Evolutionary conservation across 2,888 invertebrate genomes (phyloP).

Genomic region (Galeopsomyia nigrocyanea): DNA sequence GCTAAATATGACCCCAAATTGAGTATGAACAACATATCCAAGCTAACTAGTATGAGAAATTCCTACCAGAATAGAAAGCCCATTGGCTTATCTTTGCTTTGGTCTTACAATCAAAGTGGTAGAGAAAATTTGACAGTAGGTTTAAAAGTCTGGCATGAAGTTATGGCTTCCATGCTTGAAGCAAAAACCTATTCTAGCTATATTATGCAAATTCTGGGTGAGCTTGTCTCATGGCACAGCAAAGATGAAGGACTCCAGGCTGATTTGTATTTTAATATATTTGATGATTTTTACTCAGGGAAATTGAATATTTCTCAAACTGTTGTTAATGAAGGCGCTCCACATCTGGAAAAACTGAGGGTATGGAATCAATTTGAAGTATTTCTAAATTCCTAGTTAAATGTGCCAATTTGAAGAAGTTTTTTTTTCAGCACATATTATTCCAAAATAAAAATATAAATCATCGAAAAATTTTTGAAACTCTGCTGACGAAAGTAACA

Average conservation of each 20-base stretch:
- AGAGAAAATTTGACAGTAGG: conserved; percentile 76
- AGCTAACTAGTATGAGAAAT: conserved; percentile 76
- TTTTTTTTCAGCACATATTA: conserved; percentile 59
- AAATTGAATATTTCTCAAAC: conserved; percentile 72
- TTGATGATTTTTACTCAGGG: conserved; percentile 74
- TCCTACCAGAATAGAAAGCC: conserved; percentile 84
- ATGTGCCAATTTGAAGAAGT: conserved; percentile 45
- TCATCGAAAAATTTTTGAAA: conserved; percentile 73
- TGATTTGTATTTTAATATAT: conserved; percentile 72
- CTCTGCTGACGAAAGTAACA: conserved; percentile 76
- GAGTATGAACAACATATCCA: conserved; percentile 74
- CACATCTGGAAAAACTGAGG: conserved; percentile 72
- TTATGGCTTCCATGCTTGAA: conserved; percentile 81
- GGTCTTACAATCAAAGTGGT: conserved; percentile 84
- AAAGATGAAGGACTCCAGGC: conserved; percentile 68
- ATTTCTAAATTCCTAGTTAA: conserved; percentile 19
- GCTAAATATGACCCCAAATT: conserved; percentile 77
- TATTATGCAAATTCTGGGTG: conserved; percentile 75
- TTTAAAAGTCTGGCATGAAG: conserved; percentile 81
- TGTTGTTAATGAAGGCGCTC: conserved; percentile 73
- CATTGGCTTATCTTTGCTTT: conserved; percentile 80
- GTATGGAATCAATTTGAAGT: conserved; percentile 58
- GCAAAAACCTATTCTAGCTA: conserved; percentile 79
- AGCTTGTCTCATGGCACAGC: conserved; percentile 69
- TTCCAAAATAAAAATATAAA: conserved; percentile 65